A percentile compares a stretch with the other conserved stretches of the same genome.
Conservation (phyloP, 2,888 invertebrate species). For the Glyphotaelius pellucidus region DNA sequence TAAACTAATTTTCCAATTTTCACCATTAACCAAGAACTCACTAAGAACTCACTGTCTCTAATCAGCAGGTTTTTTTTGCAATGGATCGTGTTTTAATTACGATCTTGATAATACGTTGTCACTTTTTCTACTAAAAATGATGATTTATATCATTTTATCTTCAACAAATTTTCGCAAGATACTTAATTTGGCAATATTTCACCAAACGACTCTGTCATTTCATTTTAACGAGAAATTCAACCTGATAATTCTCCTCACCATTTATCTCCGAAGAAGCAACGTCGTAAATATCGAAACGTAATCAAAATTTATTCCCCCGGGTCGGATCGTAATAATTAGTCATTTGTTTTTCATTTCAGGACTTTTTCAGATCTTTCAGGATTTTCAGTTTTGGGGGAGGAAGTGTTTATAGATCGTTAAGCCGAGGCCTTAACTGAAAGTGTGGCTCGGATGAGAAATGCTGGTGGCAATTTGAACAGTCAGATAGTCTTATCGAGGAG, state of each 20-base stretch:
- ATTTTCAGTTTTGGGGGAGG: constrained; percentile 21
- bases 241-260: constrained; percentile 13
- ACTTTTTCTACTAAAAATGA: not conserved
- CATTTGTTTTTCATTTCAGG: constrained; percentile 55
- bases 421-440: constrained; percentile 25
- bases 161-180: not conserved
- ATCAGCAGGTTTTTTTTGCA: not conserved
- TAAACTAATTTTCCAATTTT: too few species aligned
- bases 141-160: not conserved
- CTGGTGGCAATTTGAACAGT: not conserved
- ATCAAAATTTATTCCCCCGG: constrained; percentile 53
- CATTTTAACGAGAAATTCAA: constrained; percentile 42
- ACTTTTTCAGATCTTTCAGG: not conserved
- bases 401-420: constrained; percentile 56
- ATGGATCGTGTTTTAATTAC: not conserved
- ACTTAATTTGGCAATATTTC: constrained; percentile 33
- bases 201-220: constrained; percentile 44
- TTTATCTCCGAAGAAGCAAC: constrained; percentile 29
- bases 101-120: not conserved
- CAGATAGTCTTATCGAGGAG: not conserved
- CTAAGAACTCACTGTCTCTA: not conserved
- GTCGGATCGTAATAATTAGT: constrained; percentile 53
- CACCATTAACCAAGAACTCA: too few species aligned
- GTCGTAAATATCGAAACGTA: constrained; percentile 51
- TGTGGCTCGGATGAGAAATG: constrained; percentile 4